Conservation (phyloP, 2,113 vertebrate species). For the Takifugu flavidus region DNA sequence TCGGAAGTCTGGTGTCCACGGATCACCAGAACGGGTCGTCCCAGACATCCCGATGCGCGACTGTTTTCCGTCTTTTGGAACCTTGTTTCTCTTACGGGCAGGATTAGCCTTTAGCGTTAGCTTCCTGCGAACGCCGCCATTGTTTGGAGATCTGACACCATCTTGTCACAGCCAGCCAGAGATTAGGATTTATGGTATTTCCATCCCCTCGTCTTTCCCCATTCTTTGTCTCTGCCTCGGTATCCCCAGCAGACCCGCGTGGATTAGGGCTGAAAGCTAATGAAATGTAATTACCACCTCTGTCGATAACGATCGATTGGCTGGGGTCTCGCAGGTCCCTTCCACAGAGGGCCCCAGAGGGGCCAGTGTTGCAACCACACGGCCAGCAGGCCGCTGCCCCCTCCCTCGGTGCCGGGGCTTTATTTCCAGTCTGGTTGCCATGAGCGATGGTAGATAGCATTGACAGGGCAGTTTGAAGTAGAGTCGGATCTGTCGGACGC, state of each 20-base stretch:
- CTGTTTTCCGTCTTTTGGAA: no score
- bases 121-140: not conserved
- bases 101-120: no score
- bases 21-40: no score
- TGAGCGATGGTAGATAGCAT: constrained; percentile 67
- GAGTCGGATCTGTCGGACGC: constrained; percentile 64
- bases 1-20: no score
- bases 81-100: no score
- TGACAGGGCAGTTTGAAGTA: constrained; percentile 64
- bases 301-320: constrained; percentile 71
- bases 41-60: no score
- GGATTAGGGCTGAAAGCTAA: constrained; percentile 71
- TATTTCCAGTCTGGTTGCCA: constrained; percentile 63
- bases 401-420: constrained; percentile 23
- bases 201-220: constrained; percentile 14
- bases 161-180: constrained; percentile 4
- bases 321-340: constrained; percentile 43
- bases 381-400: constrained; percentile 1
- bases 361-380: constrained; percentile 3
- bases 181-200: constrained; percentile 18
- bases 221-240: constrained; percentile 42
- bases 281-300: constrained; percentile 74
- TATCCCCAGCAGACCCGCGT: constrained; percentile 51
- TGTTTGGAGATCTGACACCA: constrained; percentile 9
- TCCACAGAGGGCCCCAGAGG: constrained; percentile 41